Evolutionary conservation across 1,140 invertebrate genomes (phyloP), one percentile per base, ranked within the genome.

Genomic region (Potamilus streckersoni): DNA sequence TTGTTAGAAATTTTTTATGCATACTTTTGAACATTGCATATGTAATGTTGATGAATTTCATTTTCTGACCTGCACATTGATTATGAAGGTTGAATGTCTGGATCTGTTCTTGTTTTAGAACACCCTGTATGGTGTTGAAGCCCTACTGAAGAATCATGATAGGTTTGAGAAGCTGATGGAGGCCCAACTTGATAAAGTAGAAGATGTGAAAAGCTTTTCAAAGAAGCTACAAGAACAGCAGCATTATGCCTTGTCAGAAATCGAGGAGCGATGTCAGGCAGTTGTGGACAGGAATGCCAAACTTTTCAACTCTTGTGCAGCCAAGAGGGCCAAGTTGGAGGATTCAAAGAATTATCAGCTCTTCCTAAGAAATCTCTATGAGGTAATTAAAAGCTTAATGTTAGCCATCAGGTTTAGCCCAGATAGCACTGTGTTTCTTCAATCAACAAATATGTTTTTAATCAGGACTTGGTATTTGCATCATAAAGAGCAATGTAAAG

Each of bases 151-250:
- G 90, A 99, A 99, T 87, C 98, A 99, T 89, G 97, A 99, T 88
- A 97, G 99, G 89, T 99, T 99, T 89, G 97, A 99, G 89, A 99
- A 99, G 90, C 97, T 96, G 11, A 91, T 99, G 1, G 96, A 96
- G 19, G 97, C 97, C 16, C 98, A 99, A 85, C 97, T 98, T 87
- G 97, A 99, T 85, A 98, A 98, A 90, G 98, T 99, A 79, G 97
- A 88, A 20, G 85, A 86, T 38, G 87, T 99, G 23, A 97, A 98
- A 88, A 96, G 98, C 86, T 98, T 98, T 90, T 97, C 97, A 14
- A 95, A 96, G 5, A 96, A 96, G 77, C 84, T 92, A 13, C 96
- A 98, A 80, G 95, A 97, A 89, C 96, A 97, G 4, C 95, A 98
- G 85, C 98, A 99, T 88, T 99, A 99, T 91, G 97, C 97, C 5